Evolutionary conservation across 2,888 invertebrate genomes (phyloP).

Genomic region (Callinectes sapidus): DNA sequence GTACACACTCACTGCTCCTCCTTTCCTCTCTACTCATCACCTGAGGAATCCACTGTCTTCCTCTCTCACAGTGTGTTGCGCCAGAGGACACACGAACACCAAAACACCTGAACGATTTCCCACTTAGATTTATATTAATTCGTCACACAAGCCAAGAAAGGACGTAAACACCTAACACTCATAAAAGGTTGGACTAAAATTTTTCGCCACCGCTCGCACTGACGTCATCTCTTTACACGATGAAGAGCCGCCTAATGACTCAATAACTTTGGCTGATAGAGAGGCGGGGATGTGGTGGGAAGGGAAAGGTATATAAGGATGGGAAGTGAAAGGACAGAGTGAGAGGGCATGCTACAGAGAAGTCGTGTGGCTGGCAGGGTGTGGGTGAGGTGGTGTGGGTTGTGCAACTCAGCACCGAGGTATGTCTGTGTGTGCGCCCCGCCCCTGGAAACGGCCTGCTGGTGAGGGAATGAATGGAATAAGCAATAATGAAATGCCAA

Average conservation of each 20-base stretch:
- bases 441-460: not conserved
- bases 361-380: not conserved
- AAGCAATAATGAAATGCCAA: not conserved
- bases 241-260: conserved; percentile 9
- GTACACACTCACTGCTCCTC: not conserved
- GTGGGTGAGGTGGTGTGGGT: not conserved
- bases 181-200: not conserved
- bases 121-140: not conserved
- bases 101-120: not conserved
- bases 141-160: not conserved
- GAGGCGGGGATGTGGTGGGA: conserved; percentile 14
- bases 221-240: not conserved
- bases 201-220: not conserved
- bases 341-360: conserved; percentile 2
- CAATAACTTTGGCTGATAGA: not conserved
- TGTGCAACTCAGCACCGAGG: not conserved
- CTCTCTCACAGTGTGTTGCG: not conserved
- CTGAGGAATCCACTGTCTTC: not conserved
- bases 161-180: not conserved
- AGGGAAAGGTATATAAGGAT: conserved; percentile 21
- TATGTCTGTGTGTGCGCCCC: not conserved
- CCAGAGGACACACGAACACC: not conserved
- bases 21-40: not conserved
- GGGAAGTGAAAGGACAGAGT: conserved; percentile 28
- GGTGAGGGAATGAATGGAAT: not conserved